Evolutionary conservation across 1,140 invertebrate species (phyloP), one percentile per base, ranked within the genome.

Genomic region (Acyrthosiphon pisum): DNA sequence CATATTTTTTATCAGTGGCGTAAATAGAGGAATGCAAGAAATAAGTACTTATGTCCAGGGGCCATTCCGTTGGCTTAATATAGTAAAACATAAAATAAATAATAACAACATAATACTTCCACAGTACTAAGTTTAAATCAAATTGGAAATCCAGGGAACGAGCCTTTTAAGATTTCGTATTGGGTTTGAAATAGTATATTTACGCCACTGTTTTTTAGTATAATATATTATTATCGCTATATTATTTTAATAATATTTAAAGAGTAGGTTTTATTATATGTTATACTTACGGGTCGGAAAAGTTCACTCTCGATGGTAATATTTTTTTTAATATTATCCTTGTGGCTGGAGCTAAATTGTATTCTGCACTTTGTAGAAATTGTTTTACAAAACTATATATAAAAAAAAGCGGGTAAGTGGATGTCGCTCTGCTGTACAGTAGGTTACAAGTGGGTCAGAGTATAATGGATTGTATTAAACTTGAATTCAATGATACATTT

Each of bases 271-370:
- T 76, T 76, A 68, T n/a, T 76, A n/a, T 76, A 76, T 76, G 18
- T 35, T 53, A 22, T 53, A 53, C 88, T 30, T 60, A 90, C 88
- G 35, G 53, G 56, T 90, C 53, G 26, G 88, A 90, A 90, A 56
- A 41, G 7, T 60, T 90, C 9, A 11, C 14, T 90, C 37, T 90
- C 20, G 53, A 44, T 9, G 18, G 37, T 44, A 90, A 90, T 90
- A 90, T 90, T 60, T 90, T 90, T 18, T 53, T 18, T 60, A 90
- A 90, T 46, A 60, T 60, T 11, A 26, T 90, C 11, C 41, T 90
- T 1, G 37, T 90, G 11, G 35, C 11, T 41, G 50, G 88, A 41
- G 50, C 14, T 56, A 90, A 56, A 56, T 35, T 90, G 35, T 56
- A 37, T 18, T 60, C 35, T 41, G 50, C 53, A 41, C 7, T 60